Percentiles rank a stretch among this genome's conserved stretches.
phyloP scores from a whole-genome alignment of 2,888 invertebrate genomes.

The Myopa testacea region DNA sequence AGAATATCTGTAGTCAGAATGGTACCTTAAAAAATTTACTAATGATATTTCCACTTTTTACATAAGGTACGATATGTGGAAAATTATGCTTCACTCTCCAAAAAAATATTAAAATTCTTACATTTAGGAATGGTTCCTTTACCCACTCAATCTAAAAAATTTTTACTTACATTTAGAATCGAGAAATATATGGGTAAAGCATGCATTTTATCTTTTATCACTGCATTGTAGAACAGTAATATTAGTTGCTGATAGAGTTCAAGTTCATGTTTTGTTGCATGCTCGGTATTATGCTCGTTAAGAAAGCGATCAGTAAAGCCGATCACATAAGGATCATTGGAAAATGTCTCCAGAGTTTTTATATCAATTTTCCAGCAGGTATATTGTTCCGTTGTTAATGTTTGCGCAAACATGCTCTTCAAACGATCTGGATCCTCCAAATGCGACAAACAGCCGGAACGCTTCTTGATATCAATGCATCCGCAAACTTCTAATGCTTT shows the following conservation, averaged over 20 bases:
- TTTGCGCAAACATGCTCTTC: constrained; percentile 81
- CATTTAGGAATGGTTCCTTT: not conserved
- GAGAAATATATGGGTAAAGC: constrained; percentile 80
- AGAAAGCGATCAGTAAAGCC: constrained; percentile 80
- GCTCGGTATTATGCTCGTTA: constrained; percentile 57
- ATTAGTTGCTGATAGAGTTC: constrained; percentile 73
- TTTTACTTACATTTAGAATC: constrained; percentile 73
- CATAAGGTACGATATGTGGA: not conserved
- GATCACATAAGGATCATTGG: constrained; percentile 78
- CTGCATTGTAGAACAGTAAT: constrained; percentile 82
- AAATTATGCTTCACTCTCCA: not conserved
- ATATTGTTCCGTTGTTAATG: constrained; percentile 78
- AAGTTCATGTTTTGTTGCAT: constrained; percentile 59
- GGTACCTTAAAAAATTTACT: not conserved
- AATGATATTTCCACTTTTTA: not conserved
- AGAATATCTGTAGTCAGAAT: constrained; percentile 37
- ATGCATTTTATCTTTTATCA: constrained; percentile 82
- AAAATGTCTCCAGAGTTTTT: constrained; percentile 79
- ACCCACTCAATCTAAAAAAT: not conserved
- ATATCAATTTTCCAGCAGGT: constrained; percentile 69
- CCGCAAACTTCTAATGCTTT: constrained; percentile 76
- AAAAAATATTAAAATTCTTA: not conserved
- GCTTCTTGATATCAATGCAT: constrained; percentile 86
- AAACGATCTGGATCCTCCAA: constrained; percentile 85
- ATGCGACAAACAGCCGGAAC: constrained; percentile 90